Conservation (phyloP, 2,113 vertebrate species). For the Erythrocercus mccallii region DNA sequence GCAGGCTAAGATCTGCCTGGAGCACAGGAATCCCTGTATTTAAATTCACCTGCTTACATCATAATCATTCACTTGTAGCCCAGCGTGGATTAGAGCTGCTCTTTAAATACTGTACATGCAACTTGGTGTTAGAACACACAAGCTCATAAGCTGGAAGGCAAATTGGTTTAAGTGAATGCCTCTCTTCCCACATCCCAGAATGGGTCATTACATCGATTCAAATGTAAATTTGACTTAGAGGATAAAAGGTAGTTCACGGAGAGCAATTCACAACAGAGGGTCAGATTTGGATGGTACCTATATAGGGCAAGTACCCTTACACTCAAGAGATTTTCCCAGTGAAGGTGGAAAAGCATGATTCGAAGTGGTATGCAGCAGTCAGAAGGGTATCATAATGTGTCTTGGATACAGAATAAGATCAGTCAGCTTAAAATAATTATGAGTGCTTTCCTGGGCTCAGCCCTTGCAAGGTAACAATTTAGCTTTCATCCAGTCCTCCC, state of each 20-base stretch:
- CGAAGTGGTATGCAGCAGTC: neutral
- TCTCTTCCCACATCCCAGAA: neutral
- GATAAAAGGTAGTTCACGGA: neutral
- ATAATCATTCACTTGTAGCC: neutral
- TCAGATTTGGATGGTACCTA: neutral
- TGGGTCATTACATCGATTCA: neutral
- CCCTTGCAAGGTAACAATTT: neutral
- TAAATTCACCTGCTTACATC: neutral
- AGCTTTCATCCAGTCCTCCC: neutral
- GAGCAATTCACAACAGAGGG: neutral
- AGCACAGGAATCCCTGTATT: conserved; percentile 11
- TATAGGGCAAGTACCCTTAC: neutral
- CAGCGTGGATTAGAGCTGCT: neutral
- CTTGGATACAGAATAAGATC: neutral
- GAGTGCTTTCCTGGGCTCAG: neutral
- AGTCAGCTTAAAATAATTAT: neutral
- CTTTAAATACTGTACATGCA: neutral
- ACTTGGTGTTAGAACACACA: neutral
- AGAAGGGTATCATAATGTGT: neutral
- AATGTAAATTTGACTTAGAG: neutral
- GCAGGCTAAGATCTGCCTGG: neutral
- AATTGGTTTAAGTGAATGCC: neutral
- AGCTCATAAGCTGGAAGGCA: neutral
- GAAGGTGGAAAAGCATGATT: neutral
- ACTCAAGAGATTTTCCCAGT: neutral